These are phyloP conservation scores for Dipus sagitta DNA, from an alignment of 2,797 vertebrate species.

Conservation along the genomic window DNA sequence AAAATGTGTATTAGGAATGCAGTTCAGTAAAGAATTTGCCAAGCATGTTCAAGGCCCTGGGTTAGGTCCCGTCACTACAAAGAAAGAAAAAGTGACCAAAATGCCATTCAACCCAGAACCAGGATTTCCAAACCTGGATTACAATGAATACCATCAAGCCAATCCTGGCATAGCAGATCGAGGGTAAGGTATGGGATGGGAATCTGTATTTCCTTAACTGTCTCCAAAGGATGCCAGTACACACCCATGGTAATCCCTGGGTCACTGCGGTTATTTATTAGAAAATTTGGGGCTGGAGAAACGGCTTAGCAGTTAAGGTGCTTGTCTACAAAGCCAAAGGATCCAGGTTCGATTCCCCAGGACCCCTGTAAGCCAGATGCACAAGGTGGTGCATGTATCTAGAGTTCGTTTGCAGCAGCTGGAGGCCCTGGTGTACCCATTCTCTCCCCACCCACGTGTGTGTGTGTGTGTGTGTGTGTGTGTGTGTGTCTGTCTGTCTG, in stretches of 20 bases:
- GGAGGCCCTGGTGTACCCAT: no score
- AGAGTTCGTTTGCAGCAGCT: no score
- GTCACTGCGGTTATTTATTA: not conserved
- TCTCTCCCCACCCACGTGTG: no score
- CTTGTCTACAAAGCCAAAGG: no score
- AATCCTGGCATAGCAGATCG: not conserved
- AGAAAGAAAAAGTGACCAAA: not conserved
- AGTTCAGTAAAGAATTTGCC: not conserved
- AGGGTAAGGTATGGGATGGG: rapidly evolving
- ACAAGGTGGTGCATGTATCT: no score
- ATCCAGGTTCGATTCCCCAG: no score
- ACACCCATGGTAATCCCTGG: not conserved
- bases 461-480: no score
- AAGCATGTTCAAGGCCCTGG: not conserved
- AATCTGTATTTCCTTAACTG: not conserved
- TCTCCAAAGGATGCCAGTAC: not conserved
- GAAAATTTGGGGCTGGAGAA: no score
- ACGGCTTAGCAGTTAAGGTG: no score
- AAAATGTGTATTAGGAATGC: not conserved
- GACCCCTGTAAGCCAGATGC: no score
- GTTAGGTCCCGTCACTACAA: not conserved
- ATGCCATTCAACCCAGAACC: not conserved
- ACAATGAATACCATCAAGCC: not conserved
- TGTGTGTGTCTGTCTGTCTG: no score
- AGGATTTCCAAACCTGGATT: not conserved